Percentiles rank a stretch among this genome's conserved stretches.
Evolutionary conservation across 37 sponge, comb jelly and placozoan species (phyloP).

Genomic region (Hexactinellida sp.): DNA sequence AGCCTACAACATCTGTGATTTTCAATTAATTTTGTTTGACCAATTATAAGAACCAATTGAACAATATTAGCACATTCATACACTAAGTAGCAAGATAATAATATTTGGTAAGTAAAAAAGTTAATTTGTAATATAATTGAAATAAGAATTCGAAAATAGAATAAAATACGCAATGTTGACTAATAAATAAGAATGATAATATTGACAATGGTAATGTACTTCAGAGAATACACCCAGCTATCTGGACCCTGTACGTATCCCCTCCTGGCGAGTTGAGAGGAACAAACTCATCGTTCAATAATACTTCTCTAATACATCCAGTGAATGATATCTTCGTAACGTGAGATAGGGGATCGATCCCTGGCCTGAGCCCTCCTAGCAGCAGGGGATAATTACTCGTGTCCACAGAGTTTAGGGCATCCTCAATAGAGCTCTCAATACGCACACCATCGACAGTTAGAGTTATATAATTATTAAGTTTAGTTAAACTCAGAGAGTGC

Average conservation of each 20-base stretch:
- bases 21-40: too few relatives aligned
- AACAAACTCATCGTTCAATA: background rate
- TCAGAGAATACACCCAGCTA: constrained; percentile 11
- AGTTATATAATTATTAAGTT: background rate
- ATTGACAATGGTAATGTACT: too few relatives aligned
- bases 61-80: too few relatives aligned
- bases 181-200: too few relatives aligned
- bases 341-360: background rate
- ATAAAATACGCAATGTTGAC: too few relatives aligned
- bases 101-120: too few relatives aligned
- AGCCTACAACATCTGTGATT: too few relatives aligned
- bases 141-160: too few relatives aligned
- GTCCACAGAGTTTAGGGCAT: background rate
- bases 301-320: background rate
- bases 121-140: too few relatives aligned
- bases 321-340: background rate
- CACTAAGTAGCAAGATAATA: too few relatives aligned
- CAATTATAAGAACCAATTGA: too few relatives aligned
- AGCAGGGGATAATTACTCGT: background rate
- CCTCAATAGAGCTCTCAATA: background rate
- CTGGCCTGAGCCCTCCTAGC: background rate
- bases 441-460: background rate
- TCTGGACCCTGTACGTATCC: background rate
- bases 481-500: background rate
- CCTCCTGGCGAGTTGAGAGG: background rate